Percentiles rank a stretch among this genome's conserved stretches.
phyloP scores from a whole-genome alignment of 2,888 invertebrate genomes.

The Drosophila picticornis region DNA sequence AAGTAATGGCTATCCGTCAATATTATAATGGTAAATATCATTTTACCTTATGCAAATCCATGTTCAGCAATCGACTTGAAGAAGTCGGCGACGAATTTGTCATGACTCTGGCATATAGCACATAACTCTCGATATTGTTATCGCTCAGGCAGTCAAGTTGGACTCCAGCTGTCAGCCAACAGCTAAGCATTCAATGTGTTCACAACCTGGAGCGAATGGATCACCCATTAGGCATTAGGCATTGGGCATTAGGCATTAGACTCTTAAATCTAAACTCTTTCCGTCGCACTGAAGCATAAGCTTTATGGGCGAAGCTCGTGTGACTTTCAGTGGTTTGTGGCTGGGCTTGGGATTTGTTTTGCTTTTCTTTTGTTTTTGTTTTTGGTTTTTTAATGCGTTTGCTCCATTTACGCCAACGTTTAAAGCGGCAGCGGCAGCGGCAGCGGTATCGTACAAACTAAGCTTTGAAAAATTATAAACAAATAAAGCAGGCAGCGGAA shows the following conservation, averaged over 20 bases:
- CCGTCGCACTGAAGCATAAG: not conserved
- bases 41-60: not conserved
- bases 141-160: constrained; percentile 5
- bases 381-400: constrained; percentile 55
- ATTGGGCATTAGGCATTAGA: constrained; percentile 45
- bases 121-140: not conserved
- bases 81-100: not conserved
- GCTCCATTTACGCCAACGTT: constrained; percentile 72
- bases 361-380: constrained; percentile 19
- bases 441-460: constrained; percentile 46
- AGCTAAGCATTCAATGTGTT: not conserved
- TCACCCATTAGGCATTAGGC: constrained; percentile 39
- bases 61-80: not conserved
- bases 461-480: constrained; percentile 80
- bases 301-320: constrained; percentile 50
- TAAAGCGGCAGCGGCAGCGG: constrained; percentile 21
- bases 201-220: constrained; percentile 29
- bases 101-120: constrained; percentile 1
- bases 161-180: not conserved
- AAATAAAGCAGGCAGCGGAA: constrained; percentile 51
- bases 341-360: not conserved
- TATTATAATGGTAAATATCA: not conserved
- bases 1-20: no score
- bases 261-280: constrained; percentile 8
- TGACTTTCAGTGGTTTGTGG: constrained; percentile 25